Conservation (phyloP, 2,113 vertebrate species). For the Origma solitaria region DNA sequence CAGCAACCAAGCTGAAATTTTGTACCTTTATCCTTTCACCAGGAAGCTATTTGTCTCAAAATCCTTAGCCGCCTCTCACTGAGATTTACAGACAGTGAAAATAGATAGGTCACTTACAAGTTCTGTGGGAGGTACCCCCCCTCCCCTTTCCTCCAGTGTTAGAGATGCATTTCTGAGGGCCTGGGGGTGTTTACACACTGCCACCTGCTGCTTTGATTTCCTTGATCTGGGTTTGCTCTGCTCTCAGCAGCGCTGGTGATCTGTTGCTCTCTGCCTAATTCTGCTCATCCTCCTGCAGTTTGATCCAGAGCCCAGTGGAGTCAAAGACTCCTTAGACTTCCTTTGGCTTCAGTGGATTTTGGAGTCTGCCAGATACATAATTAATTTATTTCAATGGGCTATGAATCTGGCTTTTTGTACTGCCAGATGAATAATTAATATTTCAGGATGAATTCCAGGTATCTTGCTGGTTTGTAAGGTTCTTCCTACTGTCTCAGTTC, state of each 20-base stretch:
- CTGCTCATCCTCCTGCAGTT: background rate
- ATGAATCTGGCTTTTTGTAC: constrained; percentile 54
- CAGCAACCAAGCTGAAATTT: background rate
- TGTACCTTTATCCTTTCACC: background rate
- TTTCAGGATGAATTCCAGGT: constrained; percentile 59
- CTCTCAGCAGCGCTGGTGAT: background rate
- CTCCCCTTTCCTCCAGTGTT: background rate
- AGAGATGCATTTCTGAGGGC: background rate
- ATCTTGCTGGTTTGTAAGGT: constrained; percentile 43
- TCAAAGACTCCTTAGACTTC: constrained; percentile 34
- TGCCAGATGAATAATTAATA: constrained; percentile 64
- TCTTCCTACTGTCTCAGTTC: constrained; percentile 23
- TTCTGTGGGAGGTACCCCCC: background rate
- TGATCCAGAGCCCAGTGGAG: constrained; percentile 10
- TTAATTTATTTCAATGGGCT: constrained; percentile 58
- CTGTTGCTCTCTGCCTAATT: background rate
- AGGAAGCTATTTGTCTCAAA: background rate
- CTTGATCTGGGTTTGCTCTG: background rate
- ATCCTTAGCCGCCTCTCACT: background rate
- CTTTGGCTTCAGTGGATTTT: constrained; percentile 39
- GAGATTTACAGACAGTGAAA: background rate
- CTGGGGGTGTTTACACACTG: background rate
- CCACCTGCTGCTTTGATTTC: background rate
- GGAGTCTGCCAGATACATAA: constrained; percentile 54
- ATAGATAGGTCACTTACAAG: background rate